Base-by-base conservation (phyloP, 2,888 invertebrate species). In the Cantharis rufa region DNA sequence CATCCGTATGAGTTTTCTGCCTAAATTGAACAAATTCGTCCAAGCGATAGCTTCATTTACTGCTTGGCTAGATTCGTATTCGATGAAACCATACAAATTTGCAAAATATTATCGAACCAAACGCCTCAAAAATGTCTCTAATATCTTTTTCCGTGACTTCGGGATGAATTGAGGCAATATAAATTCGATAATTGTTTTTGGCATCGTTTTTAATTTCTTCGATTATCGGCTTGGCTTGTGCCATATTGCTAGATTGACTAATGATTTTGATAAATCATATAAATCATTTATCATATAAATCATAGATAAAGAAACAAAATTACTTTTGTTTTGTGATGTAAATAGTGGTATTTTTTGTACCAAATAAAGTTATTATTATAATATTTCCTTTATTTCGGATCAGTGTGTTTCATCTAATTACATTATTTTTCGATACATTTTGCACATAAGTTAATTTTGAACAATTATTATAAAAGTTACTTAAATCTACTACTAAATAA, bases 211-310 rank as follows among this genome's bases (percentile, higher is more conserved):
- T 98, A 81, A 99, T 96, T 90, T 98, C 98, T 86, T 99, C 98
- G 84, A 99, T 99, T 76, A 99, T 98, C n/a, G 98, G 98, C 88
- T 99, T 98, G n/a, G 99, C 99, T 89, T 99, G 99, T 1, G 99
- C 98, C 98, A 99, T 99, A 87, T 99, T 99, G 83, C 96, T 97
- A 0, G 99, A 98, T 70, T 98, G 92, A 13, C 98, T 98, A 71
- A 99, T 98, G 87, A 93, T 93, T 89, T 98, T 98, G 86, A 98
- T n/a, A n/a, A n/a, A n/a, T n/a, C n/a, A n/a, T n/a, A n/a, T n/a
- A n/a, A n/a, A n/a, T n/a, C n/a, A n/a, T n/a, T n/a, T n/a, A n/a
- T n/a, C n/a, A n/a, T n/a, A n/a, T n/a, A n/a, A n/a, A n/a, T n/a
- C n/a, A n/a, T n/a, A n/a, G n/a, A n/a, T n/a, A n/a, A n/a, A n/a